Conservation (phyloP, 2,888 invertebrate genomes). For the Siphlonurus alternatus region DNA sequence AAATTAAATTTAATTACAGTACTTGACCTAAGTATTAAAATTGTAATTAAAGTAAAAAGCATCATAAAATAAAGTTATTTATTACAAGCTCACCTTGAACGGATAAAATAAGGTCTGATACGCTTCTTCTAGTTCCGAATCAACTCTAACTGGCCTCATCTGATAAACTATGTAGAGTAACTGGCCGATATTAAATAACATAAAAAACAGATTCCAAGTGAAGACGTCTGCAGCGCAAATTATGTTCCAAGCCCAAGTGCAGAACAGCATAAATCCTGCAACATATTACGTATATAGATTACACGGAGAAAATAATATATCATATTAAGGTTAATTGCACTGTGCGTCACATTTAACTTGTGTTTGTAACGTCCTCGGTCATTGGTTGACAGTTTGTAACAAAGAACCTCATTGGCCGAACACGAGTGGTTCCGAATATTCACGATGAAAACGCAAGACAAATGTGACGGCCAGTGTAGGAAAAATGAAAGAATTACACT, state of each 20-base stretch:
- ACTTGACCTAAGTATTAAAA: too few species aligned
- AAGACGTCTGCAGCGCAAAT: slow-evolving; percentile 76
- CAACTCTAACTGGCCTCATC: slow-evolving; percentile 67
- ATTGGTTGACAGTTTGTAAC: too few species aligned
- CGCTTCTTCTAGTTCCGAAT: slow-evolving; percentile 65
- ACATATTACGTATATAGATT: slow-evolving; percentile 8
- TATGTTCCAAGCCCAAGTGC: slow-evolving; percentile 81
- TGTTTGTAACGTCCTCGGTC: too few species aligned
- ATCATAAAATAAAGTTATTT: background rate
- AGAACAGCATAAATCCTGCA: slow-evolving; percentile 59
- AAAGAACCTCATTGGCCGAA: too few species aligned
- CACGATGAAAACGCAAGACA: too few species aligned
- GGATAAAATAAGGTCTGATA: slow-evolving; percentile 65
- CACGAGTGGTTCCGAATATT: too few species aligned
- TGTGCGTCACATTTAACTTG: too few species aligned
- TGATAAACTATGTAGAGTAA: slow-evolving; percentile 64
- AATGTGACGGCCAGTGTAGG: too few species aligned
- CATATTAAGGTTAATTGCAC: background rate
- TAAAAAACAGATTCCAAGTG: slow-evolving; percentile 73
- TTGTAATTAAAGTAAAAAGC: background rate
- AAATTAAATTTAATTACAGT: too few species aligned
- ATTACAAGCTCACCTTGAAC: slow-evolving; percentile 43
- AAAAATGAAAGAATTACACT: too few species aligned
- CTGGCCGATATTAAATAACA: slow-evolving; percentile 63
- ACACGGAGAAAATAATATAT: background rate